Percentiles rank a stretch among this genome's conserved stretches.
Conservation (phyloP, 2,797 vertebrate species). For the Stomatorhinus walkeri region DNA sequence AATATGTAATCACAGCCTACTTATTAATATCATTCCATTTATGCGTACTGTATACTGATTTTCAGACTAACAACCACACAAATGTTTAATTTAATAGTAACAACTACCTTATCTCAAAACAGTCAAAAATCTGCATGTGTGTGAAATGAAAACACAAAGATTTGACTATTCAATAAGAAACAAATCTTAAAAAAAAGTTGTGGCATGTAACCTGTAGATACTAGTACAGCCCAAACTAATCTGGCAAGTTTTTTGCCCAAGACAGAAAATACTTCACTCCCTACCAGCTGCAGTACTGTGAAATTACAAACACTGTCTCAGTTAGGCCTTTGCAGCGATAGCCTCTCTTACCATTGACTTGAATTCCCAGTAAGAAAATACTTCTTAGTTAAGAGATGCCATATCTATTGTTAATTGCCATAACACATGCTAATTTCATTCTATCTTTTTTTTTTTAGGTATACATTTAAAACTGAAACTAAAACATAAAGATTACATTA, state of each 20-base stretch:
- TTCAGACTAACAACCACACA: background rate
- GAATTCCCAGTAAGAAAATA: constrained; percentile 3
- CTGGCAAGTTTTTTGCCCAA: background rate
- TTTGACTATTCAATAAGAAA: background rate
- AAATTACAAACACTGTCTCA: background rate
- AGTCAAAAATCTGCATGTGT: background rate
- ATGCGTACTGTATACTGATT: background rate
- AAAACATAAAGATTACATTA: background rate
- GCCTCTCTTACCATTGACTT: background rate
- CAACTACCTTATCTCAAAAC: background rate
- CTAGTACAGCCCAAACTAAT: background rate
- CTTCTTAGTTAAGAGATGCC: background rate
- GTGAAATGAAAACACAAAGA: background rate
- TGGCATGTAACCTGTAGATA: background rate
- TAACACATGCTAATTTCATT: background rate
- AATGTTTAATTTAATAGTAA: background rate
- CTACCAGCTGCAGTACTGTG: background rate
- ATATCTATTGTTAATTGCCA: background rate
- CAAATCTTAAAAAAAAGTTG: background rate
- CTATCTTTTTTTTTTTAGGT: background rate
- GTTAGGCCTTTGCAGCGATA: background rate
- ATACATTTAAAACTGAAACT: background rate
- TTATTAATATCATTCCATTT: background rate
- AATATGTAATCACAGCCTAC: background rate
- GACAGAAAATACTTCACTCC: background rate